phyloP scores from a whole-genome alignment of 2,888 invertebrate species.

The Chymomyza caudatula region DNA sequence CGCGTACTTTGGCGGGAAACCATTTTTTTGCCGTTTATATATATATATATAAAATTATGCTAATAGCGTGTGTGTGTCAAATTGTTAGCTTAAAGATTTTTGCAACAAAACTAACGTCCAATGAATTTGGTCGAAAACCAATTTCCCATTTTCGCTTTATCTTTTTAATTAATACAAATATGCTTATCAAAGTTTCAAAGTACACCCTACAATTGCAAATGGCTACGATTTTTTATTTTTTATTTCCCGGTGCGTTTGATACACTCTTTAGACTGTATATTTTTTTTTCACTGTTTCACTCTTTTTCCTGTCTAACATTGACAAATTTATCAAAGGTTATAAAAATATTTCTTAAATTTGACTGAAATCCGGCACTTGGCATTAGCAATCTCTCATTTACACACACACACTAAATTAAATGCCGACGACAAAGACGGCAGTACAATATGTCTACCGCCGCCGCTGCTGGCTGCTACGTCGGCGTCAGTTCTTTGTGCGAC shows the following conservation, averaged over 20 bases:
- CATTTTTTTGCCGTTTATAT: constrained; percentile 24
- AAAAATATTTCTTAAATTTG: not conserved
- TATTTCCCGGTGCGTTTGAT: constrained; percentile 17
- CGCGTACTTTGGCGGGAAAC: constrained; percentile 35
- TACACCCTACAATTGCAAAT: constrained; percentile 45
- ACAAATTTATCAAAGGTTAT: constrained; percentile 5
- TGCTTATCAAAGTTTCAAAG: constrained; percentile 14
- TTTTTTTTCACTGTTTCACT: constrained; percentile 13
- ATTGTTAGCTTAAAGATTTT: not conserved
- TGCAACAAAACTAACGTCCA: constrained; percentile 7
- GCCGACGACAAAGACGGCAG: constrained; percentile 71
- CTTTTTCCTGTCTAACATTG: not conserved
- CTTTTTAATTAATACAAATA: constrained; percentile 2
- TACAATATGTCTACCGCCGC: constrained; percentile 77
- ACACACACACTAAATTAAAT: constrained; percentile 4
- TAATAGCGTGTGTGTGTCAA: not conserved
- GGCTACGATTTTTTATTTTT: constrained; percentile 21
- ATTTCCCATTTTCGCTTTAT: constrained; percentile 14
- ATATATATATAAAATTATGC: not conserved
- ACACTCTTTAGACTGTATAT: too few species aligned
- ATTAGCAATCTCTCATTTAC: constrained; percentile 3
- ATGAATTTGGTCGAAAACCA: constrained; percentile 24
- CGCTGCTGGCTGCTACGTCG: constrained; percentile 69
- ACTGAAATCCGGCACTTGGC: not conserved
- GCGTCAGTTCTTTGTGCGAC: constrained; percentile 73